Percentiles rank a stretch among this genome's conserved stretches.
Conservation (phyloP, 1,140 invertebrate genomes). For the Pentalonia nigronervosa region DNA sequence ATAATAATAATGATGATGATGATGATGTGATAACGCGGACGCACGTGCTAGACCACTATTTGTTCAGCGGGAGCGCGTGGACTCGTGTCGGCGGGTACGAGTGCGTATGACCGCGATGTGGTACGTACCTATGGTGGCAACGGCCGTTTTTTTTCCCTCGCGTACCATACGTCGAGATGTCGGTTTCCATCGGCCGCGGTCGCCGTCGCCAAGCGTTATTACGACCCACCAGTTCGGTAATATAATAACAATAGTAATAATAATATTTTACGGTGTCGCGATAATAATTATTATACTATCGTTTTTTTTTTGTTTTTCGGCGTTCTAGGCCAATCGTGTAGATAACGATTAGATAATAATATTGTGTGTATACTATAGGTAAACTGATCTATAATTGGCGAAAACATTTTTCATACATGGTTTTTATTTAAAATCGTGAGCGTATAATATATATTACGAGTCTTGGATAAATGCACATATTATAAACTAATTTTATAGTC, state of each 20-base stretch:
- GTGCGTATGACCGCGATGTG: background rate
- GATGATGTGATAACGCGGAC: constrained; percentile 14
- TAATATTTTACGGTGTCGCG: no score
- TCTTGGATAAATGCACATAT: no score
- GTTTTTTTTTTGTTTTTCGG: no score
- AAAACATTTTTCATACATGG: no score
- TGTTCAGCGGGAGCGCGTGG: constrained; percentile 35
- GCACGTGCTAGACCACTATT: constrained; percentile 40
- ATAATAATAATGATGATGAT: background rate
- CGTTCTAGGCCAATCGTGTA: background rate
- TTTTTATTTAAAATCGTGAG: no score
- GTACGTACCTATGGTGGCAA: background rate
- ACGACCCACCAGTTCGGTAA: background rate
- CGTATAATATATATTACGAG: no score
- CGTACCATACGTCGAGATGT: background rate
- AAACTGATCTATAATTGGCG: no score
- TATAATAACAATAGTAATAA: constrained; percentile 3
- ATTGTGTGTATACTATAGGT: no score
- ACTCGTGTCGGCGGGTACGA: constrained; percentile 48
- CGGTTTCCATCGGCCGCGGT: constrained; percentile 39
- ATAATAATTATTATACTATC: no score
- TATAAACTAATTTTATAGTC: no score
- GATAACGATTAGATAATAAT: no score
- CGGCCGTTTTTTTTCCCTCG: constrained; percentile 51
- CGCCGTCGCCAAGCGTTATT: background rate